Percentiles rank a stretch among this genome's conserved stretches.
phyloP scores from a whole-genome alignment of 2,797 vertebrate genomes.

The Monodelphis domestica region DNA sequence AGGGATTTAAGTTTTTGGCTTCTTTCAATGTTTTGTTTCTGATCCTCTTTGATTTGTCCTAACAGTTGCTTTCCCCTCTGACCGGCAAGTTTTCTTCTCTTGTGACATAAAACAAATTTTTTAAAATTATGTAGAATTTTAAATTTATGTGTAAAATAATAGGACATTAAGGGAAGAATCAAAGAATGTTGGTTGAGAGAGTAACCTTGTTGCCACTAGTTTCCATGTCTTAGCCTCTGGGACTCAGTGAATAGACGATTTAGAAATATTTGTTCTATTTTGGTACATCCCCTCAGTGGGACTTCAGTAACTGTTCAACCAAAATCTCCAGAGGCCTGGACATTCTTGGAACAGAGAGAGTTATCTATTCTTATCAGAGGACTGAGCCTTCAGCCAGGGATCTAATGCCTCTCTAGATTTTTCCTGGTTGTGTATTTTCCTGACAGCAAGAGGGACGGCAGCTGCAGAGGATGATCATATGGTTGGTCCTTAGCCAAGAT shows the following conservation, averaged over 20 bases:
- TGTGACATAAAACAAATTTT: slow-evolving; percentile 16
- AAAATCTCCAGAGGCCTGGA: not conserved
- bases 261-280: not conserved
- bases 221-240: not conserved
- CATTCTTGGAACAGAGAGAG: not conserved
- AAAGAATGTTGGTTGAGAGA: not conserved
- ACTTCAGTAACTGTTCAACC: not conserved
- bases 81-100: not conserved
- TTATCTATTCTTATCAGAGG: not conserved
- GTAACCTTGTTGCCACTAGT: not conserved
- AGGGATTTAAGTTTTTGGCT: not conserved
- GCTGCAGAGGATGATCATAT: not conserved
- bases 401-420: not conserved
- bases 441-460: not conserved
- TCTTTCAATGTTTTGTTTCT: not conserved
- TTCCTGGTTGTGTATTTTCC: not conserved
- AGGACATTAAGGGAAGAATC: not conserved
- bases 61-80: slow-evolving; percentile 31
- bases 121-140: slow-evolving; percentile 2
- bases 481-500: not conserved
- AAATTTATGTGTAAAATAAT: slow-evolving; percentile 18
- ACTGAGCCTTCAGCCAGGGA: fast-evolving
- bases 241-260: not conserved
- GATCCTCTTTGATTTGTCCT: not conserved
- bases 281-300: not conserved